Evolutionary conservation across 1,140 invertebrate species (phyloP), one percentile per base, ranked within the genome.

Genomic region (Zaprionus inermis): DNA sequence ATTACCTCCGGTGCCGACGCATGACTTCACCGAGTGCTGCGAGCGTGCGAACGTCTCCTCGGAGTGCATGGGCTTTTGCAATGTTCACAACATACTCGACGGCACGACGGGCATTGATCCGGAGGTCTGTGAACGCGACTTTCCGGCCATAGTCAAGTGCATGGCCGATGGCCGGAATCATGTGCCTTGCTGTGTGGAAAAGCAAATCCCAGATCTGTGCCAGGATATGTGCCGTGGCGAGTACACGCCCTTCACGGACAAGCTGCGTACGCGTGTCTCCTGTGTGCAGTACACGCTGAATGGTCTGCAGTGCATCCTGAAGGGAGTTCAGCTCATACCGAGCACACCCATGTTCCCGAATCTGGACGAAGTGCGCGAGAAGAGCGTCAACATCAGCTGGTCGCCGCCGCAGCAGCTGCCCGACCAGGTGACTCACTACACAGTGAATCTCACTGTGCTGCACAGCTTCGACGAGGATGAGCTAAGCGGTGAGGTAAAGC

Each of bases 211-310:
- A 0, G 96, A 97, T 91, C 95, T 97, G 60, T 97, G 97, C 90
- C 96, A 96, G 84, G 96, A 97, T 78, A 95, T 97, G 56, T 97
- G 97, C 84, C 92, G 95, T n/a, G 97, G 97, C 34, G 96, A 97
- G 79, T 97, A 97, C 91, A 96, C 96, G 0, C 94, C 96, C 0
- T 96, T 96, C n/a, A 97, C 96, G 0, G 96, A 97, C 90, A 96
- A 95, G 69, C 95, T 97, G 18, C 96, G 96, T 91, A 96, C 96
- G 2, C 96, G 97, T 76, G 96, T 96, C 84, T 96, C 96, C 1
- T 97, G 96, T 89, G 95, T 96, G 1, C 94, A 96, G 3, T 96
- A 96, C 77, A 97, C 96, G n/a, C 95, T 97, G 79, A 95, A 95
- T 75, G 97, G 96, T 0, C 92, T 97, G 7, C 95, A 96, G 64